Evolutionary conservation across 1,140 invertebrate genomes (phyloP).

Genomic region (Mesaphorura yosii): DNA sequence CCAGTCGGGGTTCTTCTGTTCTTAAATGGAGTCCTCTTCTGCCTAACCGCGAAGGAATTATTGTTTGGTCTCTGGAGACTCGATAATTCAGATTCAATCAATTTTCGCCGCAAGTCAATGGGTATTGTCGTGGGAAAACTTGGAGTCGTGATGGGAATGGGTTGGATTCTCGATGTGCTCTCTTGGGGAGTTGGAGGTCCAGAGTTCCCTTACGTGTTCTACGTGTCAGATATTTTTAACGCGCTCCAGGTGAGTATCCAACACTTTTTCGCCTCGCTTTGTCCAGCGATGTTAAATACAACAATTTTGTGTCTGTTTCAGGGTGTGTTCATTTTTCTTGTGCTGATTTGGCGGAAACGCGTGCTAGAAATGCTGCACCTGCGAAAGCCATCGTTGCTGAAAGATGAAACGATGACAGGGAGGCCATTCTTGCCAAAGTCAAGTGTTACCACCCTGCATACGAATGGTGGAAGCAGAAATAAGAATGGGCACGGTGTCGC

Average conservation of each 20-base stretch:
- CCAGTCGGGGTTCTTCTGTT: slow-evolving; percentile 62
- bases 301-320: slow-evolving; percentile 15
- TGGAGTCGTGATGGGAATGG: slow-evolving; percentile 30
- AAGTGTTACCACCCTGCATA: slow-evolving; percentile 8
- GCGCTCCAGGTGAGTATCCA: slow-evolving; percentile 21
- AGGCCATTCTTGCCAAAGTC: slow-evolving; percentile 28
- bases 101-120: slow-evolving; percentile 28
- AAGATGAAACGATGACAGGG: slow-evolving; percentile 30
- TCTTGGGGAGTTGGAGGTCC: slow-evolving; percentile 19
- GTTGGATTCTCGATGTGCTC: slow-evolving; percentile 29
- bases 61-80: slow-evolving; percentile 75
- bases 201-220: slow-evolving; percentile 21
- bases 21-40: slow-evolving; percentile 63
- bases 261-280: neutral
- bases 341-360: slow-evolving; percentile 30
- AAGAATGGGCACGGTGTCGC: too few relatives aligned
- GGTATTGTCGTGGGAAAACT: slow-evolving; percentile 30
- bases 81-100: slow-evolving; percentile 39
- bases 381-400: slow-evolving; percentile 26
- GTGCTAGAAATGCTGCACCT: slow-evolving; percentile 29
- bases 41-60: slow-evolving; percentile 65
- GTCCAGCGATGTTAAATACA: neutral
- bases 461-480: too few relatives aligned
- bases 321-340: slow-evolving; percentile 28
- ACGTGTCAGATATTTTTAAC: slow-evolving; percentile 27